phyloP scores from a whole-genome alignment of 2,797 vertebrate genomes.

The Malacoraja senta region DNA sequence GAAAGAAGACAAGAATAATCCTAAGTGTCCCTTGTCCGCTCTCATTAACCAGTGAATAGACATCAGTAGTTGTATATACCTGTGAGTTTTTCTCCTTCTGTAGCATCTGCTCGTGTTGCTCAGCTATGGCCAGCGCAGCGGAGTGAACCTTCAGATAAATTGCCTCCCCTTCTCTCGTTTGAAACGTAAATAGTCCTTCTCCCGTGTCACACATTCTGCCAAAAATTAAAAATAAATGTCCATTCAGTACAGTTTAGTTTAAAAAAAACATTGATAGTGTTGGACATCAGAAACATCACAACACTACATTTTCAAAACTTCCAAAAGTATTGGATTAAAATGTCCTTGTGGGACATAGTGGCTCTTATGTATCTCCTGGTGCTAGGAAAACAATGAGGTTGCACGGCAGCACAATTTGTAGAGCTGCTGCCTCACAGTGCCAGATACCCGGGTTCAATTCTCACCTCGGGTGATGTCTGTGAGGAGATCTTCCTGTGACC shows the following conservation, averaged over 20 bases:
- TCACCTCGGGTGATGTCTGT: no score
- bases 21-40: not conserved
- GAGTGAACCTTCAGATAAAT: conserved; percentile 73
- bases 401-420: no score
- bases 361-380: no score
- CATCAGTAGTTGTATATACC: conserved; percentile 50
- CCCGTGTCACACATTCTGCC: conserved; percentile 72
- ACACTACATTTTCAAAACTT: not conserved
- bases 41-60: not conserved
- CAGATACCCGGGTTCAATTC: no score
- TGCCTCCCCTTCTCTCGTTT: conserved; percentile 66
- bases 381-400: no score
- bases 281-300: not conserved
- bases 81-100: conserved; percentile 60
- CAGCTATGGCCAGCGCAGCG: conserved; percentile 64
- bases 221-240: conserved; percentile 46
- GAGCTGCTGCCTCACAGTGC: no score
- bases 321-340: no score
- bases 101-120: conserved; percentile 61
- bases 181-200: conserved; percentile 70
- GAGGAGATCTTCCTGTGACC: no score
- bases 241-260: not conserved
- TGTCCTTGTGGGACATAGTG: no score
- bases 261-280: not conserved
- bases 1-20: not conserved